Evolutionary conservation across 2,888 invertebrate genomes (phyloP).

Genomic region (Pollenia griseotomentosa): DNA sequence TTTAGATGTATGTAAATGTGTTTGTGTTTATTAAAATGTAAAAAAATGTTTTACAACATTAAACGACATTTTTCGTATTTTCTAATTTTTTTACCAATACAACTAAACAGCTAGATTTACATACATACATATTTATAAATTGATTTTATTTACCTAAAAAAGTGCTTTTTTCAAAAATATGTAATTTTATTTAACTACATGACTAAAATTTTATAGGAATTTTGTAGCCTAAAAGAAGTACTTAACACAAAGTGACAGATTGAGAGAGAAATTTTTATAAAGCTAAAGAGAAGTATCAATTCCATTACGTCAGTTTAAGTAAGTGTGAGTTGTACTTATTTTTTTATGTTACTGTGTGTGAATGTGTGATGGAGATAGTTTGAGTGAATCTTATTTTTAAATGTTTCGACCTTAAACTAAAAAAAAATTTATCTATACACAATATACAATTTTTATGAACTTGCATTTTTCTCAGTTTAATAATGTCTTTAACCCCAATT

Average conservation of each 20-base stretch:
- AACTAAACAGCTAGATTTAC: conserved; percentile 15
- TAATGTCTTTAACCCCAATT: neutral
- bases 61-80: conserved; percentile 11
- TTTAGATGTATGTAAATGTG: neutral
- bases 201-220: conserved; percentile 16
- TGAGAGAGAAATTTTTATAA: neutral
- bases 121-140: conserved; percentile 30
- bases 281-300: conserved; percentile 68
- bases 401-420: conserved; percentile 38
- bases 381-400: conserved; percentile 37
- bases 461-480: neutral
- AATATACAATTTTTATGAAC: conserved; percentile 57
- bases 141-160: conserved; percentile 32
- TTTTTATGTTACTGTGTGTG: neutral
- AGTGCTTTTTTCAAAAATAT: conserved; percentile 49
- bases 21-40: neutral
- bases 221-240: conserved; percentile 14
- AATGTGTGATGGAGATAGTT: conserved; percentile 11
- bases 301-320: conserved; percentile 66
- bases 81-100: conserved; percentile 10
- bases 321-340: conserved; percentile 19
- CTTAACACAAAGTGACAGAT: conserved; percentile 15
- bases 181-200: conserved; percentile 46
- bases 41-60: conserved; percentile 57
- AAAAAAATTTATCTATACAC: conserved; percentile 51